Percentiles rank a stretch among this genome's conserved stretches.
phyloP scores from a whole-genome alignment of 2,113 vertebrate species.

The Lanius ludovicianus region DNA sequence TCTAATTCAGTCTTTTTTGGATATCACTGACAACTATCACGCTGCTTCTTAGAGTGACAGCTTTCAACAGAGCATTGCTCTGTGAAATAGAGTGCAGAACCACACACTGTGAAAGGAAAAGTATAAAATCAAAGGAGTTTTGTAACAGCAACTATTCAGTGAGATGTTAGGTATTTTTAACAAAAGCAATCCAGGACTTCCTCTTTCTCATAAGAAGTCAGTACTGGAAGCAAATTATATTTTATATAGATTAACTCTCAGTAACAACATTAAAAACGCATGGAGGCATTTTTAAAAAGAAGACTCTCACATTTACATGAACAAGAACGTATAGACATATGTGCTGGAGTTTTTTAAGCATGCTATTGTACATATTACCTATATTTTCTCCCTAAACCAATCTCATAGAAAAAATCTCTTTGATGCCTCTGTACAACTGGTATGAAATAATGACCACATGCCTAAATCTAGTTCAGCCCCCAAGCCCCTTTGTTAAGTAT shows the following conservation, averaged over 20 bases:
- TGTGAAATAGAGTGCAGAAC: conserved; percentile 71
- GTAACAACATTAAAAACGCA: background rate
- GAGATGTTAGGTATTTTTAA: conserved; percentile 54
- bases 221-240: conserved; percentile 22
- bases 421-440: background rate
- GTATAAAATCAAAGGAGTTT: conserved; percentile 68
- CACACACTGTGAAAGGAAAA: conserved; percentile 62
- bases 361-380: background rate
- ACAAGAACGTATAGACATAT: background rate
- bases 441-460: background rate
- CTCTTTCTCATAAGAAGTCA: background rate
- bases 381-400: background rate
- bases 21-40: conserved; percentile 52
- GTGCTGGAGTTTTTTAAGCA: background rate
- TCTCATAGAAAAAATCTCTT: background rate
- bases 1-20: conserved; percentile 61
- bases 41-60: conserved; percentile 57
- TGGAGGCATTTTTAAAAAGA: background rate
- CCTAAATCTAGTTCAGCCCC: background rate
- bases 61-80: conserved; percentile 58
- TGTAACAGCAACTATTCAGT: conserved; percentile 58
- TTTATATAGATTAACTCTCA: background rate
- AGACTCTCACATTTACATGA: background rate
- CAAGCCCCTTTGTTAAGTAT: background rate
- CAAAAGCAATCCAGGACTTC: conserved; percentile 34